Conservation (phyloP, 2,113 vertebrate species). For the Gorsachius goisagi region DNA sequence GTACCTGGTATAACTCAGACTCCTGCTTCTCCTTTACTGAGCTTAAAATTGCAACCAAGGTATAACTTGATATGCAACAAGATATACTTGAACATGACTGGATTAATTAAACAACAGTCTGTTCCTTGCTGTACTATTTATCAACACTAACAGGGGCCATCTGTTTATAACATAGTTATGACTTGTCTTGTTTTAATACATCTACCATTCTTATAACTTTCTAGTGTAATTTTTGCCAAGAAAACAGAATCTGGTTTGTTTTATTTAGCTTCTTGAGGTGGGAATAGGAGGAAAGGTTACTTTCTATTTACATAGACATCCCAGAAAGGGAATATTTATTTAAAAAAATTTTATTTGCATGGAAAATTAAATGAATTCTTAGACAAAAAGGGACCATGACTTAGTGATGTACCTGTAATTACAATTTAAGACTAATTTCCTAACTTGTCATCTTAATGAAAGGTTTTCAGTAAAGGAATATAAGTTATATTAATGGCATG, state of each 20-base stretch:
- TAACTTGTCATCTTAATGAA: not conserved
- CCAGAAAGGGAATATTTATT: not conserved
- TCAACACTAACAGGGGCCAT: not conserved
- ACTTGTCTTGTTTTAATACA: slow-evolving; percentile 33
- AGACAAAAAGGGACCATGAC: not conserved
- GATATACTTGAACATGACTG: not conserved
- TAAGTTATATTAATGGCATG: not conserved
- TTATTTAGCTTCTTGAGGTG: not conserved
- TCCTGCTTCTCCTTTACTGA: not conserved
- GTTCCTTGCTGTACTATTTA: not conserved
- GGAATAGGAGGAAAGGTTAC: not conserved
- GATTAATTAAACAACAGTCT: not conserved
- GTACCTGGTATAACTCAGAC: not conserved
- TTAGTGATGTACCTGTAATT: slow-evolving; percentile 33
- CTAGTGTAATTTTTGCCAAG: not conserved
- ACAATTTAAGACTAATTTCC: slow-evolving; percentile 5
- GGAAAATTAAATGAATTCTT: not conserved
- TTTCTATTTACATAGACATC: not conserved
- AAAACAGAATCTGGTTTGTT: not conserved
- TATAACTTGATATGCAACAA: not conserved
- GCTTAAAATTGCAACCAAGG: not conserved
- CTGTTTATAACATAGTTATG: not conserved
- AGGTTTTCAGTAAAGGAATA: slow-evolving; percentile 27
- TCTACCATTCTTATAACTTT: not conserved
- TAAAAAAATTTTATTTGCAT: not conserved